phyloP scores from a whole-genome alignment of 2,888 invertebrate species.

The Leptinotarsa peninsularis region DNA sequence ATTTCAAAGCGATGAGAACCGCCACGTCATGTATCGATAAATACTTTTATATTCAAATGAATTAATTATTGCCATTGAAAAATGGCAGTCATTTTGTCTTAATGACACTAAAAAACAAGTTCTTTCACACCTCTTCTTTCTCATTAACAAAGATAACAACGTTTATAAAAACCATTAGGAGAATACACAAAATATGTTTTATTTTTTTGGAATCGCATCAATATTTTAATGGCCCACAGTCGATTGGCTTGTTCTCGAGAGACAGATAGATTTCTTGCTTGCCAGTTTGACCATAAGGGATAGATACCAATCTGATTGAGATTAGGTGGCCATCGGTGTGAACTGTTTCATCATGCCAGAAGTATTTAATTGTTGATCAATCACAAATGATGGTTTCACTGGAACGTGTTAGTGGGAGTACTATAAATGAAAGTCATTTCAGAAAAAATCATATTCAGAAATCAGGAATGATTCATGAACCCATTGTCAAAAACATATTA shows the following conservation, averaged over 20 bases:
- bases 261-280: background rate
- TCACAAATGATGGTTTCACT: background rate
- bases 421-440: no score
- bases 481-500: no score
- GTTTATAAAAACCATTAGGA: conserved; percentile 52
- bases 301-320: background rate
- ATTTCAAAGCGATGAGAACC: conserved; percentile 50
- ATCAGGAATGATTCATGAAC: no score
- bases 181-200: conserved; percentile 49
- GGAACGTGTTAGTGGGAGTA: no score
- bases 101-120: conserved; percentile 59
- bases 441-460: no score
- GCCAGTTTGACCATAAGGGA: background rate
- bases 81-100: conserved; percentile 58
- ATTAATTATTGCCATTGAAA: conserved; percentile 60
- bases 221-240: conserved; percentile 47
- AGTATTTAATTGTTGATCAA: background rate
- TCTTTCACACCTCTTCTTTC: conserved; percentile 58
- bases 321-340: conserved; percentile 7
- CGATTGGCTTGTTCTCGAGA: conserved; percentile 25
- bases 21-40: conserved; percentile 56
- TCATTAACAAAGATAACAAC: conserved; percentile 52
- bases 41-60: conserved; percentile 61
- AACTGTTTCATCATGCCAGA: background rate
- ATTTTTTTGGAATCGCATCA: conserved; percentile 43